Evolutionary conservation across 37 sponge, comb jelly and placozoan genomes (phyloP), one percentile per base, ranked within the genome.

Genomic region (Hormiphora californensis): DNA sequence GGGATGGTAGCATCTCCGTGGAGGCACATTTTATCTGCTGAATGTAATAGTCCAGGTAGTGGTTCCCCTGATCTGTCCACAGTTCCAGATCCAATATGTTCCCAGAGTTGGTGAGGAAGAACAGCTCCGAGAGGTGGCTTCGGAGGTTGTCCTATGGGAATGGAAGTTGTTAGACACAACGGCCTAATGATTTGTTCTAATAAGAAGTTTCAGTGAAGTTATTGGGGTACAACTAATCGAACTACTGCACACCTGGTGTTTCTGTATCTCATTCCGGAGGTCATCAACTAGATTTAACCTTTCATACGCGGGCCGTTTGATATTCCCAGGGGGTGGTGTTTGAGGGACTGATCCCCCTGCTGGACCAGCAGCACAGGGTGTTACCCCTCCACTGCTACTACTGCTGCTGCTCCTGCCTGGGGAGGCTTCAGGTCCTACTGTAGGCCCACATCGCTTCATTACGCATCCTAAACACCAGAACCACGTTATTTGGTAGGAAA

Each of bases 51-150:
- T 91, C 92, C 1, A 86, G 90, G 43, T 86, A 68, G 22, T 89
- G 54, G 73, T 92, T 96, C 0, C 92, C 90, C 32, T 86, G 93
- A 63, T 90, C 91, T 85, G 89, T 91, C 96, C 96, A 96, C 0
- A 63, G 39, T 4, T 89, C 30, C 54, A 90, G 89, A 23, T 96
- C 96, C 90, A 96, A 88, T 90, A 96, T 88, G 63, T 94, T 92
- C 0, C 92, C 92, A 49, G 87, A 88, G 21, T 87, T 90, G 40
- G 92, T 91, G 5, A 96, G 88, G 69, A 93, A 96, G 59, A 96
- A 96, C 59, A 89, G 90, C 54, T 96, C 96, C 36, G 89, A 88
- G 40, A 96, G 87, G 0, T 89, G 69, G 0, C 61, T 57, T 73
- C 81, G 40, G 7, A 73, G 81, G 23, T 73, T 73, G 22, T 73